Conservation (phyloP, 2,888 invertebrate genomes). For the Caenorhabditis sinica region DNA sequence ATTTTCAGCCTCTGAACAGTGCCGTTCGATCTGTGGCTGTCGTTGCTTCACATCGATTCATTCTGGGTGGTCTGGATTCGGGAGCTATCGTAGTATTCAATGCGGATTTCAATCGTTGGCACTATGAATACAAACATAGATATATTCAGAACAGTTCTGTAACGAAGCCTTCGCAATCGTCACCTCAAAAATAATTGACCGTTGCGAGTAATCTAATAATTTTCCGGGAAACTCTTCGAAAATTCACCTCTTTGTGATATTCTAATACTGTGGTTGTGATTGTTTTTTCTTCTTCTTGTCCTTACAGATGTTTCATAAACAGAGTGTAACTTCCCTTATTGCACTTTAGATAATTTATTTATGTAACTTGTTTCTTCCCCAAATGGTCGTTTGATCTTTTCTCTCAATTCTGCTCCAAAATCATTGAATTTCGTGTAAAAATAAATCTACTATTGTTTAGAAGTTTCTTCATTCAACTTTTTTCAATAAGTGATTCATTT, state of each 20-base stretch:
- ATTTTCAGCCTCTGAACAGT: conserved; percentile 79
- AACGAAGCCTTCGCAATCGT: conserved; percentile 6
- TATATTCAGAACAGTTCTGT: conserved; percentile 66
- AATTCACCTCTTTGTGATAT: conserved; percentile 41
- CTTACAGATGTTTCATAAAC: not conserved
- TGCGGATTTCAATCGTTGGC: conserved; percentile 94
- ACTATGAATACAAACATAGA: conserved; percentile 83
- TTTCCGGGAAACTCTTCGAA: conserved; percentile 12
- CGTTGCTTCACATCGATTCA: conserved; percentile 98
- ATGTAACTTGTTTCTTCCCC: not conserved
- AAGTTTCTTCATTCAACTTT: not conserved
- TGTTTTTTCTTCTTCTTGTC: conserved; percentile 10
- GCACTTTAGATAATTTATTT: conserved; percentile 21
- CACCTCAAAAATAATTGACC: conserved; percentile 33
- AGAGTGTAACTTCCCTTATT: conserved; percentile 6
- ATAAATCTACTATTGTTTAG: not conserved
- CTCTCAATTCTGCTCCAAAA: conserved; percentile 40
- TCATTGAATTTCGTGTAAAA: conserved; percentile 44
- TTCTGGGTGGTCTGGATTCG: conserved; percentile 96
- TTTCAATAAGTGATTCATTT: not conserved
- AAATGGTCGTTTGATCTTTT: conserved; percentile 30
- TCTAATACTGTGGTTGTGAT: conserved; percentile 48
- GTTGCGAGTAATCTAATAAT: not conserved
- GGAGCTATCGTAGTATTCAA: conserved; percentile 99
- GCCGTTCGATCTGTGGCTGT: conserved; percentile 90